Conservation (phyloP, 2,113 vertebrate genomes). For the Ginglymostoma cirratum region DNA sequence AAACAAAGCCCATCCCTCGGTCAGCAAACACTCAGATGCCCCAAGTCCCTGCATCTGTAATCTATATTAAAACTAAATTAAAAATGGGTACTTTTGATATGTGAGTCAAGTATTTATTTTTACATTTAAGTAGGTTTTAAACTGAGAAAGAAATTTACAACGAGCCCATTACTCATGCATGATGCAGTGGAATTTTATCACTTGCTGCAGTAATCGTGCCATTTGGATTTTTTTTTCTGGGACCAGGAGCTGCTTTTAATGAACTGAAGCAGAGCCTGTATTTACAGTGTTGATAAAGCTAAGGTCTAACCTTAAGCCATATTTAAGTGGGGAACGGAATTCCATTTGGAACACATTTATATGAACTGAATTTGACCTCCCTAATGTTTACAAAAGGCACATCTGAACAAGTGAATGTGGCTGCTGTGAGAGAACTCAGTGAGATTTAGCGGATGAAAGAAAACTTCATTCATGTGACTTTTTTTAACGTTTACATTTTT, state of each 20-base stretch:
- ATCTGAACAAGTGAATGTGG: not conserved
- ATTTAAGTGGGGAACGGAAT: not conserved
- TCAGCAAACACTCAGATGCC: too few species aligned
- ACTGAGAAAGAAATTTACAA: not conserved
- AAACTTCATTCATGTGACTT: not conserved
- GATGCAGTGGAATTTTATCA: not conserved
- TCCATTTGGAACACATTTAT: not conserved
- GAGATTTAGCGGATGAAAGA: not conserved
- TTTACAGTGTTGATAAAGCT: not conserved
- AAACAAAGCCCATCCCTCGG: too few species aligned
- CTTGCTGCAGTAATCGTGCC: not conserved
- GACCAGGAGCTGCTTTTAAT: not conserved
- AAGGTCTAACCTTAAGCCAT: not conserved
- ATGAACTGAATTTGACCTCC: conserved; percentile 8
- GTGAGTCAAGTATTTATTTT: not conserved
- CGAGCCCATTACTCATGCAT: not conserved
- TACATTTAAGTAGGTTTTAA: not conserved
- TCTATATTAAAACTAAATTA: not conserved
- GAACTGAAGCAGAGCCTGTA: not conserved
- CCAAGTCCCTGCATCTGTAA: not conserved
- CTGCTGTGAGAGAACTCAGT: not conserved
- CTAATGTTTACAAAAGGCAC: not conserved
- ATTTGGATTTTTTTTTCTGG: not conserved
- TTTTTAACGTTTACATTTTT: not conserved
- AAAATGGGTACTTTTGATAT: not conserved